phyloP scores from a whole-genome alignment of 2,797 vertebrate genomes.

The Microctenopoma stevenorrisi region DNA sequence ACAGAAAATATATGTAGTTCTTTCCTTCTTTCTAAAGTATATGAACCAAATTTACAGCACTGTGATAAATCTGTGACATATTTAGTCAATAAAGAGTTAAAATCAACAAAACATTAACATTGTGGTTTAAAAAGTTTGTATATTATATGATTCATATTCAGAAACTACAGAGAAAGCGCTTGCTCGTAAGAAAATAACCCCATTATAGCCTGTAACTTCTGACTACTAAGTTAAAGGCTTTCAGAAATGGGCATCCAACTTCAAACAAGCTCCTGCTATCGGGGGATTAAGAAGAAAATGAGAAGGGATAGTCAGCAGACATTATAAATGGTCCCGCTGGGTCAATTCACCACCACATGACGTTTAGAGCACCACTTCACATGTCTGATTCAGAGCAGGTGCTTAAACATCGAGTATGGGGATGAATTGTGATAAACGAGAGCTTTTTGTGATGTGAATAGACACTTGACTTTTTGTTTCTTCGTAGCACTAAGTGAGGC shows the following conservation, averaged over 20 bases:
- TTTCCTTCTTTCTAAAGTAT: neutral
- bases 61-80: neutral
- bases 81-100: neutral
- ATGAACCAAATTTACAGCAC: neutral
- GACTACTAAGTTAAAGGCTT: constrained; percentile 50
- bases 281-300: constrained; percentile 48
- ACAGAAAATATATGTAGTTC: neutral
- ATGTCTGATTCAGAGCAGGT: constrained; percentile 54
- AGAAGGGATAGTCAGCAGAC: constrained; percentile 51
- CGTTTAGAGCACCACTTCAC: constrained; percentile 61
- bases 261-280: constrained; percentile 55
- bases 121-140: neutral
- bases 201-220: constrained; percentile 12
- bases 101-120: no score
- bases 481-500: constrained; percentile 24
- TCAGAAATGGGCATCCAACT: constrained; percentile 30
- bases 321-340: constrained; percentile 52
- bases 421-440: constrained; percentile 55
- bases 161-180: constrained; percentile 5
- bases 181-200: constrained; percentile 18
- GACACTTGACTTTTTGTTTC: constrained; percentile 51
- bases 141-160: constrained; percentile 2
- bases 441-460: constrained; percentile 38
- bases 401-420: constrained; percentile 49
- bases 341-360: constrained; percentile 52